These are phyloP conservation scores for Ondatra zibethicus DNA, from an alignment of 2,113 vertebrate species.

Conservation along the genomic window DNA sequence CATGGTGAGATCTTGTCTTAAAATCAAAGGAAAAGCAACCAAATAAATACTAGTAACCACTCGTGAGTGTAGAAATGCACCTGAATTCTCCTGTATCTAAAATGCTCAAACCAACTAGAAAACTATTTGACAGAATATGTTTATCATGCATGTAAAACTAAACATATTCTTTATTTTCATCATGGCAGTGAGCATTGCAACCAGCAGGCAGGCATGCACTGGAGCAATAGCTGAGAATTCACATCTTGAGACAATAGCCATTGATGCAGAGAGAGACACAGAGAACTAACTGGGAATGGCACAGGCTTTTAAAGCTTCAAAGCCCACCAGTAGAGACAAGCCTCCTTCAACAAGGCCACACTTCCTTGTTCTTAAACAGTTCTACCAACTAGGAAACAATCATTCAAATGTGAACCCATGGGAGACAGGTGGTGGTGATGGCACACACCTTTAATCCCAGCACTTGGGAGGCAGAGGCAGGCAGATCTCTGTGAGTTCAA, in stretches of 20 bases:
- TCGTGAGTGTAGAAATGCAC: background rate
- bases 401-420: background rate
- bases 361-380: background rate
- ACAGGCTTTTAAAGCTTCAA: background rate
- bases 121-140: background rate
- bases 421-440: too few relatives aligned
- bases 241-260: background rate
- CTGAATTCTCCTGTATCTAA: background rate
- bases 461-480: too few relatives aligned
- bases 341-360: background rate
- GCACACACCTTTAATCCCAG: too few relatives aligned
- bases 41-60: background rate
- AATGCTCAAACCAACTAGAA: background rate
- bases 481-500: too few relatives aligned
- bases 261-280: background rate
- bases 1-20: background rate
- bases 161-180: background rate
- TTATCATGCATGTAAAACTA: background rate
- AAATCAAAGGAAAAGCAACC: background rate
- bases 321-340: background rate
- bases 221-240: too few relatives aligned
- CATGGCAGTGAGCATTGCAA: background rate
- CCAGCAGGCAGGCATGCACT: too few relatives aligned
- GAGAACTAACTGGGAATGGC: background rate
- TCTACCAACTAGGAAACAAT: background rate